Percentiles rank a stretch among this genome's conserved stretches.
These are phyloP conservation scores for Periplaneta americana DNA, from an alignment of 1,140 invertebrate genomes.

Conservation along the genomic window DNA sequence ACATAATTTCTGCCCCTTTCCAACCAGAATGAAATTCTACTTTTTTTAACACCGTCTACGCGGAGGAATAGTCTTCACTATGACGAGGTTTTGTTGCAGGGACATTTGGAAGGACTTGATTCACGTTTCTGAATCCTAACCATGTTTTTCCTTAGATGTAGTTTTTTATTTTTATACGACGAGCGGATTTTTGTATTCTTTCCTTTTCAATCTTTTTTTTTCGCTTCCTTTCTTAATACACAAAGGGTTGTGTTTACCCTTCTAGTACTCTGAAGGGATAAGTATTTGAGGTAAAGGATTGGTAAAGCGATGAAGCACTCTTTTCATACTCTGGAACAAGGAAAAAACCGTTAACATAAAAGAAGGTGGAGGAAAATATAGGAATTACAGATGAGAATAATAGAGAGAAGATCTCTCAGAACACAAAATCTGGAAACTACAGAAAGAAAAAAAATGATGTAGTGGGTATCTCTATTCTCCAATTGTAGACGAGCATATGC, in stretches of 20 bases:
- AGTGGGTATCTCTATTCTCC: neutral
- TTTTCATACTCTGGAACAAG: neutral
- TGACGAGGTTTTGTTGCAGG: neutral
- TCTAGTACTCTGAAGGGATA: neutral
- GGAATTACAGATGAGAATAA: neutral
- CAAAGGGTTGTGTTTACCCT: conserved; percentile 17
- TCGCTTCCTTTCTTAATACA: conserved; percentile 7
- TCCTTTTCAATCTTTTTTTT: neutral
- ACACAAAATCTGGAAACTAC: neutral
- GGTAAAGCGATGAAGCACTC: neutral
- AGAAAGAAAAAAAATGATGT: neutral
- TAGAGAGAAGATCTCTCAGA: neutral
- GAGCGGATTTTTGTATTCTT: neutral
- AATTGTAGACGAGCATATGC: neutral
- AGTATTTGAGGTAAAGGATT: conserved; percentile 5
- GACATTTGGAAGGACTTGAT: neutral
- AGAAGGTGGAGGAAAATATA: neutral
- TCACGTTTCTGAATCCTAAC: neutral
- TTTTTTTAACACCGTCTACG: neutral
- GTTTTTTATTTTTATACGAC: neutral
- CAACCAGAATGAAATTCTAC: neutral
- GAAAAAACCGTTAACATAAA: neutral
- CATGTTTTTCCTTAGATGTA: neutral
- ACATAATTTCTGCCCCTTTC: neutral
- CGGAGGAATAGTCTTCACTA: neutral